These are phyloP conservation scores for Otus sunia DNA, from an alignment of 2,113 vertebrate species.

Conservation along the genomic window DNA sequence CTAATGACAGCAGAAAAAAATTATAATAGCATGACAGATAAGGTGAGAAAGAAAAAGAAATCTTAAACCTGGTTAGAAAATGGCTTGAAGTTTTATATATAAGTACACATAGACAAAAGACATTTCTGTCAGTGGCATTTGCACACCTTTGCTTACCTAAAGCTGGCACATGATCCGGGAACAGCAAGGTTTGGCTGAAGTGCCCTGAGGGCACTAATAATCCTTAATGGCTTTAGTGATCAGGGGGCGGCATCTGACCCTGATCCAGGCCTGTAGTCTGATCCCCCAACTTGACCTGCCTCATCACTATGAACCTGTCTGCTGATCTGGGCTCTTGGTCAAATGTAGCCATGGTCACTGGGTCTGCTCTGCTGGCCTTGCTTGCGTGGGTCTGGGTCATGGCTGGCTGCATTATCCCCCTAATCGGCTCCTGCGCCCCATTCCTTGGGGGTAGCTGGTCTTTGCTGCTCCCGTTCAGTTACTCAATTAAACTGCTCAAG, in stretches of 20 bases:
- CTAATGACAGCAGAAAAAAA: background rate
- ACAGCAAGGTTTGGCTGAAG: background rate
- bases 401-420: background rate
- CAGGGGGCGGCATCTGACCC: background rate
- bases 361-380: background rate
- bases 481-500: background rate
- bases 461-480: background rate
- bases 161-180: background rate
- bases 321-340: background rate
- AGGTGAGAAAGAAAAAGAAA: background rate
- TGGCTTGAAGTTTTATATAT: background rate
- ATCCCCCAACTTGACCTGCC: background rate
- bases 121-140: background rate
- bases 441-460: background rate
- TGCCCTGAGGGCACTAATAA: background rate
- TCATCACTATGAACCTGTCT: background rate
- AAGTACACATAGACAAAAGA: background rate
- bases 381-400: rapidly evolving
- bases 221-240: background rate
- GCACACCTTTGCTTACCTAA: background rate
- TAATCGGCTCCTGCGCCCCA: rapidly evolving
- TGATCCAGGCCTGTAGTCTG: background rate
- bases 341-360: rapidly evolving
- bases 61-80: background rate
- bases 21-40: background rate